Evolutionary conservation across 2,113 vertebrate genomes (phyloP).

Genomic region (cat (Felis catus)): F.catus_Fca126_mat1.0 CM031411.1:14117001-14117500

Average conservation of each 20-base stretch:
- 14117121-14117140: constrained; percentile 95
- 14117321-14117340: constrained; percentile 92
- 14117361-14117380: constrained; percentile 79
- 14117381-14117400: fast-evolving
- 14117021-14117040: constrained; percentile 94
- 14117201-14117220: constrained; percentile 93
- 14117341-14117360: constrained; percentile 90
- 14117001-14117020: constrained; percentile 93
- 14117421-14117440: not conserved
- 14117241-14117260: constrained; percentile 86
- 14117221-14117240: constrained; percentile 89
- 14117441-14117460: not conserved
- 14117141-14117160: constrained; percentile 92
- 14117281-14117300: constrained; percentile 89
- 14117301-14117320: constrained; percentile 62
- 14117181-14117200: constrained; percentile 93
- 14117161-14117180: constrained; percentile 95
- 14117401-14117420: not conserved
- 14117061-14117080: constrained; percentile 87
- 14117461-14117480: not conserved
- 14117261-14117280: constrained; percentile 87
- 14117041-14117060: constrained; percentile 92
- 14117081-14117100: constrained; percentile 92
- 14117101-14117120: constrained; percentile 92
- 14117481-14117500: not conserved